Percentiles rank a stretch among this genome's conserved stretches.
Evolutionary conservation across 2,113 vertebrate genomes (phyloP).

Genomic region (Callionymus lyra): DNA sequence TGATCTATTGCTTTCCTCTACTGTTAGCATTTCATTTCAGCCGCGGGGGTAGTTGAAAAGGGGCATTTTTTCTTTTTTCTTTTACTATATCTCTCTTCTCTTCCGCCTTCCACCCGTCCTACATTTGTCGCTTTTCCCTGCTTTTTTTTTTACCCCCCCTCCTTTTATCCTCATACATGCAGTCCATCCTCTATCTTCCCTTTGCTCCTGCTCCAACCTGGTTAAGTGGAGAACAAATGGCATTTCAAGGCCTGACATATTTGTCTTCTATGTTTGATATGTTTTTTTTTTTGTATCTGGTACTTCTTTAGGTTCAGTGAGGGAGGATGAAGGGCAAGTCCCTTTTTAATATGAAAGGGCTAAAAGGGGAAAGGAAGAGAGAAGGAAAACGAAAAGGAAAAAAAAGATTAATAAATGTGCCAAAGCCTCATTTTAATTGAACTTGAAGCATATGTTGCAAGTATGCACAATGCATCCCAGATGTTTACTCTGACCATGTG

Average conservation of each 20-base stretch:
- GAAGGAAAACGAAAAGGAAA: conserved; percentile 35
- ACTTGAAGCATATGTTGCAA: conserved; percentile 92
- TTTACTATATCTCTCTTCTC: conserved; percentile 41
- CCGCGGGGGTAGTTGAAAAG: conserved; percentile 59
- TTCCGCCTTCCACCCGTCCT: conserved; percentile 30
- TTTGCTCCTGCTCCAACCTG: conserved; percentile 35
- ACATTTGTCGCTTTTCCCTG: conserved; percentile 20
- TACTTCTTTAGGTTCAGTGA: conserved; percentile 58
- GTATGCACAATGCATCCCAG: conserved; percentile 89
- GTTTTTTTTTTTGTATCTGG: conserved; percentile 49
- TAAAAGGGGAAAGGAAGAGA: conserved; percentile 38
- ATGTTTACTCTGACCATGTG: conserved; percentile 76
- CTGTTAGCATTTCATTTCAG: conserved; percentile 64
- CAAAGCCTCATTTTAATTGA: conserved; percentile 95
- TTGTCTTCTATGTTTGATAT: conserved; percentile 56
- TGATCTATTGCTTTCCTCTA: conserved; percentile 59
- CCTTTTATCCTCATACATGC: conserved; percentile 30
- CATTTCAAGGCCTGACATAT: conserved; percentile 69
- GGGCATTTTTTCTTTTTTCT: conserved; percentile 51
- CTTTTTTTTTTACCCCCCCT: conserved; percentile 14
- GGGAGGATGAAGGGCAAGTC: conserved; percentile 73
- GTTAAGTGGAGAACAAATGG: conserved; percentile 64
- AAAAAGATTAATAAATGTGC: conserved; percentile 93
- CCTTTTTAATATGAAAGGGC: conserved; percentile 57
- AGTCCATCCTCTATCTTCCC: conserved; percentile 9